A percentile compares a stretch with the other conserved stretches of the same genome.
Evolutionary conservation across 2,888 invertebrate genomes (phyloP).

Genomic region (Steromphala cineraria): DNA sequence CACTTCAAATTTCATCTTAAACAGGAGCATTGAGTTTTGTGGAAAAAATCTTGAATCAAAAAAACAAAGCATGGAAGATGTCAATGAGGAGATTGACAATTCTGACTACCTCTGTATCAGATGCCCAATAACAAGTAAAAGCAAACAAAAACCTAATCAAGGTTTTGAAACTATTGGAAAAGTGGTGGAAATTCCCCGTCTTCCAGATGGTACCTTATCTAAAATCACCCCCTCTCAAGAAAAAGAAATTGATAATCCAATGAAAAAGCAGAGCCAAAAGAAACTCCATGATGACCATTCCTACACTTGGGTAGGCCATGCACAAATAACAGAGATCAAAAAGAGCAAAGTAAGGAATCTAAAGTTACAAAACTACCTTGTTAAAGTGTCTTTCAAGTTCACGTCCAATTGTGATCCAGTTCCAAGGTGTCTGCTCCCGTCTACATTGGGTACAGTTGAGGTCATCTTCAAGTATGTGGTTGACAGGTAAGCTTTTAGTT

Average conservation of each 20-base stretch:
- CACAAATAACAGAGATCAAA: neutral
- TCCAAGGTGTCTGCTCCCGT: neutral
- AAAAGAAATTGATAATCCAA: too few relatives aligned
- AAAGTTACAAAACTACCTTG: neutral
- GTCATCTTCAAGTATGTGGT: neutral
- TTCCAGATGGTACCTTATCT: too few relatives aligned
- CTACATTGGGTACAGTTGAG: neutral
- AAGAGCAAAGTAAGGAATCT: neutral
- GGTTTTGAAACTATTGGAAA: too few relatives aligned
- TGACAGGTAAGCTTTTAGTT: neutral
- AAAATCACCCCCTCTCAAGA: too few relatives aligned
- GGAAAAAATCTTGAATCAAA: conserved; percentile 27
- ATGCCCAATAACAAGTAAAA: neutral
- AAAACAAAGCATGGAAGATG: neutral
- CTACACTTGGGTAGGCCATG: conserved; percentile 4
- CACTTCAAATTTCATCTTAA: conserved; percentile 32
- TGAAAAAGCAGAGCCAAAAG: too few relatives aligned
- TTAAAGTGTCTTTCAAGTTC: neutral
- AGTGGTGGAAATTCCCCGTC: too few relatives aligned
- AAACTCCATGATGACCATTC: neutral
- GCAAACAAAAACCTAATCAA: too few relatives aligned
- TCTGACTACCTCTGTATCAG: conserved; percentile 6
- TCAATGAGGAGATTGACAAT: too few relatives aligned
- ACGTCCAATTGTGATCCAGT: neutral
- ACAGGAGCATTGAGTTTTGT: conserved; percentile 49